Conservation (phyloP, 2,888 invertebrate species). For the Mimachlamys varia region DNA sequence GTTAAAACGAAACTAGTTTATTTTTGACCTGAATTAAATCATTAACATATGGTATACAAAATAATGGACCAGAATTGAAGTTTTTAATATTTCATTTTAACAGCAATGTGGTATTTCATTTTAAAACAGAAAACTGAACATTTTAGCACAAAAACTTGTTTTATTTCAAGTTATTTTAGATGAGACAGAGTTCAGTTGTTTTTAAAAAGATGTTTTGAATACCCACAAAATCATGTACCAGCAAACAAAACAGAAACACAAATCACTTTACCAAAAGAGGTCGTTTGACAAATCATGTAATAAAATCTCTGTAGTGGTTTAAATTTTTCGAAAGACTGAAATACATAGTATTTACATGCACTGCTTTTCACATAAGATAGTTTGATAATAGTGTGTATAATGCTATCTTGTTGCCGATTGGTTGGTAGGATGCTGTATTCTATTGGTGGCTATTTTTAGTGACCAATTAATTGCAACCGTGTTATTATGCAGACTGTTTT, state of each 20-base stretch:
- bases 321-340: background rate
- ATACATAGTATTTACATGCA: background rate
- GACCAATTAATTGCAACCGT: background rate
- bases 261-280: no score
- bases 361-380: background rate
- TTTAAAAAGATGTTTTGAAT: background rate
- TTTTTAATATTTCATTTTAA: background rate
- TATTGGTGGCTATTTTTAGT: slow-evolving; percentile 25
- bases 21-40: no score
- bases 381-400: slow-evolving; percentile 1
- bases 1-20: no score
- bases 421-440: slow-evolving; percentile 13
- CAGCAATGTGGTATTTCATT: background rate
- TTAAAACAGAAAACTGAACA: no score
- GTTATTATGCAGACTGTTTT: slow-evolving; percentile 28
- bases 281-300: background rate
- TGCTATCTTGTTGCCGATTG: slow-evolving; percentile 6
- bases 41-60: no score
- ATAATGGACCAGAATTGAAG: no score
- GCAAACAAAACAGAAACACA: no score
- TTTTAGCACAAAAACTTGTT: no score
- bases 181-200: background rate
- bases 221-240: no score
- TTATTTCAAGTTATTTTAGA: no score
- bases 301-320: background rate